Conservation (phyloP, 2,797 vertebrate species). For the Liasis olivaceus region DNA sequence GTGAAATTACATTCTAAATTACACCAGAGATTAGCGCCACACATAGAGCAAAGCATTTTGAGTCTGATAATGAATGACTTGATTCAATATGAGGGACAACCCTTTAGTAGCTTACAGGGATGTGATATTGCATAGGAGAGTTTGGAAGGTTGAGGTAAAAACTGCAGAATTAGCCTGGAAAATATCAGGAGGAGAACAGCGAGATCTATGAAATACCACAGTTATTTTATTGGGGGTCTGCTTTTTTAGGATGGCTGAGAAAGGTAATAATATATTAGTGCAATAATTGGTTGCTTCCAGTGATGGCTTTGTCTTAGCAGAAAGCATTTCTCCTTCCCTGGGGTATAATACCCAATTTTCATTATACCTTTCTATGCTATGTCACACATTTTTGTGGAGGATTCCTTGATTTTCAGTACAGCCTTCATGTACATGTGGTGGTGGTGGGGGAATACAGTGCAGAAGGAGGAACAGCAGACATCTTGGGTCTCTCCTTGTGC, state of each 20-base stretch:
- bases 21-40: conserved; percentile 72
- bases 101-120: conserved; percentile 52
- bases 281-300: neutral
- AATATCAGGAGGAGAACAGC: conserved; percentile 53
- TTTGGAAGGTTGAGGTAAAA: neutral
- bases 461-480: neutral
- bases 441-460: neutral
- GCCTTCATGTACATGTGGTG: neutral
- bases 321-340: neutral
- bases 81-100: conserved; percentile 61
- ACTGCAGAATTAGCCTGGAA: conserved; percentile 35
- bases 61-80: conserved; percentile 72
- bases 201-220: neutral
- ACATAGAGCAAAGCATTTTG: conserved; percentile 61
- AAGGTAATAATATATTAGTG: neutral
- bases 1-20: conserved; percentile 94
- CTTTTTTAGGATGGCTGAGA: neutral
- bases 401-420: neutral
- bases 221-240: neutral
- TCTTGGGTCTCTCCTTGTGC: neutral
- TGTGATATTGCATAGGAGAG: neutral
- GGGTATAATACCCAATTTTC: neutral
- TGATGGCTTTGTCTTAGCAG: neutral
- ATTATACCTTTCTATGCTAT: neutral
- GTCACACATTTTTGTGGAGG: neutral